Conservation (phyloP, 2,888 invertebrate species). For the Lithophane ornitopus region DNA sequence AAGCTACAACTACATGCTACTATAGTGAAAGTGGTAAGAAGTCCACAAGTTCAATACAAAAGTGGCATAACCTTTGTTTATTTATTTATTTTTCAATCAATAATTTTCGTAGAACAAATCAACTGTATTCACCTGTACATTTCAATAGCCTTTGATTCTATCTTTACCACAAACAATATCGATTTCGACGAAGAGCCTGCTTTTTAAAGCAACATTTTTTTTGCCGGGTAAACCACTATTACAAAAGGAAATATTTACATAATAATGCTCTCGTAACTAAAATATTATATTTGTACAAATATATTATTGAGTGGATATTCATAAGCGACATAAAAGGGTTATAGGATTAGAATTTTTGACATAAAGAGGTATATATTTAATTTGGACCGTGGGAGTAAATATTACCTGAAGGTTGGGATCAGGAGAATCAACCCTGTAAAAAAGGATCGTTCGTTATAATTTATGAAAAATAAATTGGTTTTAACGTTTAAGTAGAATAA, state of each 20-base stretch:
- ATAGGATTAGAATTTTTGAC: conserved; percentile 56
- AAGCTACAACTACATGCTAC: background rate
- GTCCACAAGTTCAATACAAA: background rate
- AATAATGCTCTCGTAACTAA: conserved; percentile 29
- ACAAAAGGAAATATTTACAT: conserved; percentile 1
- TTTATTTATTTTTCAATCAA: background rate
- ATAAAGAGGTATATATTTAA: conserved; percentile 69
- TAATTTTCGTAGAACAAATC: background rate
- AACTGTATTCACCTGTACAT: background rate
- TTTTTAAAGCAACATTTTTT: background rate
- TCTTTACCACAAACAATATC: background rate
- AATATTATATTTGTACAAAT: conserved; percentile 31
- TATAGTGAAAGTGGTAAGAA: background rate
- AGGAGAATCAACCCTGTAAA: conserved; percentile 50
- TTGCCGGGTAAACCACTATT: background rate
- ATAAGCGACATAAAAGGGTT: conserved; percentile 45
- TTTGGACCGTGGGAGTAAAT: conserved; percentile 63
- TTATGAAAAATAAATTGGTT: conserved; percentile 63
- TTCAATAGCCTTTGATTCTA: background rate
- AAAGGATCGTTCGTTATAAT: conserved; percentile 60
- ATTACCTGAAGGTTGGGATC: conserved; percentile 57
- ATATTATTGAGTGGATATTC: conserved; percentile 29
- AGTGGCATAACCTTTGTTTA: background rate
- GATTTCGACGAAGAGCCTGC: background rate
- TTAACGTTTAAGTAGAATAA: conserved; percentile 62